Percentiles rank a stretch among this genome's conserved stretches.
Evolutionary conservation across 2,113 vertebrate species (phyloP).

Genomic region (Hippolais icterina): DNA sequence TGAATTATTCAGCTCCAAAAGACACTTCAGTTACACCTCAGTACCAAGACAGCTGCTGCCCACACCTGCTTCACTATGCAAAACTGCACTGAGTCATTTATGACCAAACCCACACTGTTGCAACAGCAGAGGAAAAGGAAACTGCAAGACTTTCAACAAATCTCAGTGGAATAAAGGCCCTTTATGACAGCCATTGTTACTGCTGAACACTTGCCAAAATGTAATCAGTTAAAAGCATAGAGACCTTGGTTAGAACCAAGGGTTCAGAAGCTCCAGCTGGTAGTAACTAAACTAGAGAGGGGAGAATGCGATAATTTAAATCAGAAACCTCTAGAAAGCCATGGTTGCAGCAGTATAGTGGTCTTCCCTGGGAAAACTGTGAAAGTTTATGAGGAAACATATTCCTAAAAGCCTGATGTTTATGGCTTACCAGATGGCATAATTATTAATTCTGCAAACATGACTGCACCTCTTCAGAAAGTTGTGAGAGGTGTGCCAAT

Average conservation of each 20-base stretch:
- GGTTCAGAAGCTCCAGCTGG: not conserved
- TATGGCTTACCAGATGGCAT: not conserved
- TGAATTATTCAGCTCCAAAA: not conserved
- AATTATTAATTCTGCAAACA: constrained; percentile 3
- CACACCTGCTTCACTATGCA: not conserved
- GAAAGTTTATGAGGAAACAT: not conserved
- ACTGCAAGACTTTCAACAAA: not conserved
- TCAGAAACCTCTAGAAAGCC: not conserved
- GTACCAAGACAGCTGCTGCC: not conserved
- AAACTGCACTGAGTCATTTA: not conserved
- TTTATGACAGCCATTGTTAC: not conserved
- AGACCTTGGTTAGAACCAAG: not conserved
- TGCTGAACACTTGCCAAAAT: not conserved
- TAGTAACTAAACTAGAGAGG: not conserved
- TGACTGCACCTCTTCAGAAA: not conserved
- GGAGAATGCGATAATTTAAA: not conserved
- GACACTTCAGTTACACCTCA: not conserved
- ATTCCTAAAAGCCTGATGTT: not conserved
- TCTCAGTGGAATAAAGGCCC: not conserved
- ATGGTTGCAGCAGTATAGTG: not conserved
- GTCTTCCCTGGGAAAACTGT: not conserved
- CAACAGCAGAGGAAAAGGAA: not conserved
- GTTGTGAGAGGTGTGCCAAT: not conserved
- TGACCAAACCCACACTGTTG: not conserved
- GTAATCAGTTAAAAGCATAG: not conserved